Percentiles rank a stretch among this genome's conserved stretches.
Evolutionary conservation across 2,888 invertebrate genomes (phyloP).

Genomic region (Quadriops clusia): DNA sequence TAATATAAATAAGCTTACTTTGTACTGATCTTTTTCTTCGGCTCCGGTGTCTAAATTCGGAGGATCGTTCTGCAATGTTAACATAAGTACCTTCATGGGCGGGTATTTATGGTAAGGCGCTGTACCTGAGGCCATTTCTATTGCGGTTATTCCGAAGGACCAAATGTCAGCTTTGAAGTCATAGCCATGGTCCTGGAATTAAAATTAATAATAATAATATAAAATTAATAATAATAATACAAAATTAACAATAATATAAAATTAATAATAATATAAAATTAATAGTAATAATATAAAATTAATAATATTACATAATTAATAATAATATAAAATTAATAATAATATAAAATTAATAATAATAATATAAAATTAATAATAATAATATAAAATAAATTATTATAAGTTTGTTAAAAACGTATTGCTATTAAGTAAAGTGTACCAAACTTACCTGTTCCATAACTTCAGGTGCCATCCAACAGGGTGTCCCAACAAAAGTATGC

Average conservation of each 20-base stretch:
- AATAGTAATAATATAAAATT: no score
- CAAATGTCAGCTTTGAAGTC: slow-evolving; percentile 96
- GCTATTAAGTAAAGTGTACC: not conserved
- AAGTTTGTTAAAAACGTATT: no score
- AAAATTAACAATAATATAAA: no score
- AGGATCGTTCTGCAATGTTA: slow-evolving; percentile 96
- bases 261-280: no score
- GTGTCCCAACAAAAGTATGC: slow-evolving; percentile 97
- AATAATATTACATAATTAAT: no score
- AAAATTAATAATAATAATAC: no score
- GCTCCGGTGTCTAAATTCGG: slow-evolving; percentile 90
- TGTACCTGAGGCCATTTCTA: slow-evolving; percentile 96
- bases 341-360: no score
- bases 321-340: no score
- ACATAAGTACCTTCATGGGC: slow-evolving; percentile 98
- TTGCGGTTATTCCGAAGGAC: slow-evolving; percentile 93
- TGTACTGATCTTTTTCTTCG: slow-evolving; percentile 96
- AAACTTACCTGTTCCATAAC: slow-evolving; percentile 85
- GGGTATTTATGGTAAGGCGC: slow-evolving; percentile 99
- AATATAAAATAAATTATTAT: no score
- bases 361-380: no score
- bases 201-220: no score
- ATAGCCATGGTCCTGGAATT: slow-evolving; percentile 83
- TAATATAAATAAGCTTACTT: no score
- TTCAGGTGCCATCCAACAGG: slow-evolving; percentile 99